A percentile compares a stretch with the other conserved stretches of the same genome.
Conservation (phyloP, 2,113 vertebrate genomes). For the Melozone crissalis region DNA sequence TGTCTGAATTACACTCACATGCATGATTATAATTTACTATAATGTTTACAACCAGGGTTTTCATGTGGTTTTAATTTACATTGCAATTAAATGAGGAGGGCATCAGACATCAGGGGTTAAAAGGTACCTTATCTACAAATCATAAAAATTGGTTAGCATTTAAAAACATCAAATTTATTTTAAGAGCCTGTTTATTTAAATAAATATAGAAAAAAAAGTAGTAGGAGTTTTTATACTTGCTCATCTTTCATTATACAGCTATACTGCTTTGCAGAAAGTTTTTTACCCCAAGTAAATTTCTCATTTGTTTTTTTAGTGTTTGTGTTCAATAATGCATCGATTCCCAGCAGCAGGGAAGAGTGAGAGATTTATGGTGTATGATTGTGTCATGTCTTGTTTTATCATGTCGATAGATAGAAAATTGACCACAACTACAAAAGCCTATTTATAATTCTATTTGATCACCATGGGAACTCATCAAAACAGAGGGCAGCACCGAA, state of each 20-base stretch:
- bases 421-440: conserved; percentile 92
- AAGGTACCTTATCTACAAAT: conserved; percentile 55
- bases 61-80: conserved; percentile 62
- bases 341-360: conserved; percentile 86
- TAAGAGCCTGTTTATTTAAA: conserved; percentile 45
- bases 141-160: conserved; percentile 50
- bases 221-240: background rate
- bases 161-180: conserved; percentile 40
- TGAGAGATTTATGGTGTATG: conserved; percentile 88
- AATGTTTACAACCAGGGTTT: conserved; percentile 63
- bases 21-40: conserved; percentile 63
- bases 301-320: conserved; percentile 84
- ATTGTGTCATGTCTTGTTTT: conserved; percentile 91
- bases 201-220: background rate
- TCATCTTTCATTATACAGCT: conserved; percentile 30
- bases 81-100: conserved; percentile 44
- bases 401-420: conserved; percentile 90
- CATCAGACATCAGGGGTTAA: conserved; percentile 33
- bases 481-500: conserved; percentile 81
- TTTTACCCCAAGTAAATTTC: conserved; percentile 83
- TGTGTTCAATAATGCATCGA: conserved; percentile 89
- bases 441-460: conserved; percentile 91
- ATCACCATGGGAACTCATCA: conserved; percentile 91
- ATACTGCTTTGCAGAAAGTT: conserved; percentile 77
- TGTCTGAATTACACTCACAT: conserved; percentile 46